Evolutionary conservation across 2,888 invertebrate species (phyloP), one percentile per base, ranked within the genome.

Genomic region (Phanerotoma sp.): DNA sequence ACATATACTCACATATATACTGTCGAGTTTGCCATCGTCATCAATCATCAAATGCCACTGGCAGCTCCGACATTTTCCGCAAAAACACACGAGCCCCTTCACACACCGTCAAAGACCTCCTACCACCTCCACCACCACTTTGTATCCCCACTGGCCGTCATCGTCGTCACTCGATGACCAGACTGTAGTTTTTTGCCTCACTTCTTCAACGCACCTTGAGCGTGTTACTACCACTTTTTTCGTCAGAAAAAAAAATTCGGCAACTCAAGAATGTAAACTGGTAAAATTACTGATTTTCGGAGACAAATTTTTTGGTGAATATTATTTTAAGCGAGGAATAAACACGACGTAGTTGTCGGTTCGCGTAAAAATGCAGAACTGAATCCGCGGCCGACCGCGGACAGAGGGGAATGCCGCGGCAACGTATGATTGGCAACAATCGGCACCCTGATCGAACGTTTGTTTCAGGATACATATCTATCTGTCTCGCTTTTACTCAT

Each of bases 391-490:
- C 63, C 62, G 60, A 68, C 54, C 68, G 66, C 66, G 66, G 64
- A 67, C 66, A 69, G 73, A 68, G 69, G 71, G 71, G 63, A 60
- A 65, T 50, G 55, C 47, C 65, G 69, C 66, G 68, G 72, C 70
- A 71, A 71, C 70, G 73, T 75, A 75, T 75, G 75, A 75, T 75
- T 75, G 75, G 75, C 75, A 75, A 75, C 75, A 75, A 75, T 75
- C 74, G 75, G 72, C 72, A 74, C 73, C 69, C 72, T 72, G 74
- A 75, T 75, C 74, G 73, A 75, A 75, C 73, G 72, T 75, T 75
- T 74, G 73, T 75, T 75, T 72, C 69, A 68, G 70, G 70, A 72
- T 70, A 73, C 68, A 68, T 65, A 57, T 58, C 30, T 16, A 44
- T 57, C 30, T 44, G 54, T 55, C 61, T 46, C 42, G 28, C 51